Conservation (phyloP, 2,888 invertebrate species). For the Alentia gelatinosa region DNA sequence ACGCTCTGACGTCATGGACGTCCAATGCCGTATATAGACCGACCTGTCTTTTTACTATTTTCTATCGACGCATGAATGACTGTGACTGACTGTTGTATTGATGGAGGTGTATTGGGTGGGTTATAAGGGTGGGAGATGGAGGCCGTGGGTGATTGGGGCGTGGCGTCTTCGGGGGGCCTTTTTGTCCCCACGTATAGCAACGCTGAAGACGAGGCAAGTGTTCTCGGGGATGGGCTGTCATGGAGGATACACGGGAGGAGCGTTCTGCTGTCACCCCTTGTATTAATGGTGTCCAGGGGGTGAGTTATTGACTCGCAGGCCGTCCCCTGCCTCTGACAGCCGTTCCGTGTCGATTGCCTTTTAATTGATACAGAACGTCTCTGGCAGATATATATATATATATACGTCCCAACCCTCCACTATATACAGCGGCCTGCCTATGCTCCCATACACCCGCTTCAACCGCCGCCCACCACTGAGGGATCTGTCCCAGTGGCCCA, state of each 20-base stretch:
- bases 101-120: too few species aligned
- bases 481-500: not conserved
- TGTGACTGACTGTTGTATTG: too few species aligned
- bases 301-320: constrained; percentile 10
- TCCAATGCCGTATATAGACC: too few species aligned
- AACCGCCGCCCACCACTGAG: not conserved
- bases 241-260: not conserved
- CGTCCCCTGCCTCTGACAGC: not conserved
- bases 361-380: constrained; percentile 37
- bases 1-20: too few species aligned
- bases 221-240: not conserved
- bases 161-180: too few species aligned
- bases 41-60: too few species aligned
- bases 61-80: too few species aligned
- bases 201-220: too few species aligned
- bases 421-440: not conserved
- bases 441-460: not conserved
- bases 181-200: too few species aligned
- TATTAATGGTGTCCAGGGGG: not conserved
- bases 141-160: too few species aligned
- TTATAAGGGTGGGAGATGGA: too few species aligned
- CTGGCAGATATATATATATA: not conserved
- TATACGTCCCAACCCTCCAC: not conserved
- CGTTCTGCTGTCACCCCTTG: not conserved
- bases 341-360: not conserved